phyloP scores from a whole-genome alignment of 2,113 vertebrate genomes.

The Notarius lentiginosus region DNA sequence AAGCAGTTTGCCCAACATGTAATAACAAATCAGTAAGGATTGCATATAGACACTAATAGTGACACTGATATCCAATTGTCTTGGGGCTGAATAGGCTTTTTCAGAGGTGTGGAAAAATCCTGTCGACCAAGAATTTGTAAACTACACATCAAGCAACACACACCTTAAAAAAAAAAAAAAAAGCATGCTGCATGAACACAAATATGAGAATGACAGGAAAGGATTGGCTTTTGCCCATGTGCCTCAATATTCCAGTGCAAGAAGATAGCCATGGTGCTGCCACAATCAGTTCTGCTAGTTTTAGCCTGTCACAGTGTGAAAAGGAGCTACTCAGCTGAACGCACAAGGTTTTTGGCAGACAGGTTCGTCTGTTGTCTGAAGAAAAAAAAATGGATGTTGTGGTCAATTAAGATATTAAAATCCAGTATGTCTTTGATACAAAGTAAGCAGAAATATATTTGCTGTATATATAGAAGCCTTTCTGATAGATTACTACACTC shows the following conservation, averaged over 20 bases:
- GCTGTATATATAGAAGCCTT: not conserved
- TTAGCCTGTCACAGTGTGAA: not conserved
- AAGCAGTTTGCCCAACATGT: not conserved
- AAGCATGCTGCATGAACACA: not conserved
- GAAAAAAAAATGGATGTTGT: not conserved
- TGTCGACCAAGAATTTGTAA: not conserved
- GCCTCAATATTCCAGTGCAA: conserved; percentile 2
- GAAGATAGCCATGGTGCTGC: not conserved
- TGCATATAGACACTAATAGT: not conserved
- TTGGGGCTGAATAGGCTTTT: not conserved
- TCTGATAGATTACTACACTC: not conserved
- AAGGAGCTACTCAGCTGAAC: not conserved
- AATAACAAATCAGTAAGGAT: not conserved
- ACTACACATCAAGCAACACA: not conserved
- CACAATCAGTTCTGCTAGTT: not conserved
- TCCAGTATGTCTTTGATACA: not conserved
- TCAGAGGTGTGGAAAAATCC: not conserved
- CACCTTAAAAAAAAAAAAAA: too few relatives aligned
- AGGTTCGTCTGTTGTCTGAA: not conserved
- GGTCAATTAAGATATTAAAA: not conserved
- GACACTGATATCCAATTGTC: not conserved
- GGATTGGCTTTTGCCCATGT: not conserved
- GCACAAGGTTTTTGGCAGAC: not conserved
- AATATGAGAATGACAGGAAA: not conserved
- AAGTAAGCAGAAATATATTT: not conserved